Percentiles rank a stretch among this genome's conserved stretches.
Conservation (phyloP, 2,113 vertebrate species). For the Xiphias gladius region DNA sequence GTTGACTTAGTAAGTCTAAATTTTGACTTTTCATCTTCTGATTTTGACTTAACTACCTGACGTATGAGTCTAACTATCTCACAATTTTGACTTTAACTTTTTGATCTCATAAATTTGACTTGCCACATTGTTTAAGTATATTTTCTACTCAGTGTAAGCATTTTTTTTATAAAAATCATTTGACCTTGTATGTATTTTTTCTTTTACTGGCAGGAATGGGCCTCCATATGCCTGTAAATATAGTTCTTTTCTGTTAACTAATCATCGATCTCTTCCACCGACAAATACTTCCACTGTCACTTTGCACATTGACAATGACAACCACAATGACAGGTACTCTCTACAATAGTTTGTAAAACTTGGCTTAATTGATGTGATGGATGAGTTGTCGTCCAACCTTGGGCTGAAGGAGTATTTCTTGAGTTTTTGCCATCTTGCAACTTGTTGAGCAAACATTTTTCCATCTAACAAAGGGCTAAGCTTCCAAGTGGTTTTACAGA, state of each 20-base stretch:
- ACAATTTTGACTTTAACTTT: neutral
- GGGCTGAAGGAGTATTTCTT: neutral
- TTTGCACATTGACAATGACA: neutral
- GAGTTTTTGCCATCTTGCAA: neutral
- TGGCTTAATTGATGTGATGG: neutral
- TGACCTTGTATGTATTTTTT: neutral
- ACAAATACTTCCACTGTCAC: neutral
- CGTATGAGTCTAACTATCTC: no score
- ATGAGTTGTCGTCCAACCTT: neutral
- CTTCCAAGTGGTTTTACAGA: neutral
- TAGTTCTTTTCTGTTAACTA: neutral
- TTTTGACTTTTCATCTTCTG: no score
- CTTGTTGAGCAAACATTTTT: neutral
- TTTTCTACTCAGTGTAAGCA: no score
- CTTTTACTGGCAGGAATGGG: neutral
- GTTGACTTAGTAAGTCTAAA: neutral
- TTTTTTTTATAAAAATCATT: no score
- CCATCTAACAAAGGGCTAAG: neutral
- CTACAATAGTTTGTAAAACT: slow-evolving; percentile 1
- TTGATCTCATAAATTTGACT: no score
- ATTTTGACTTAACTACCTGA: no score
- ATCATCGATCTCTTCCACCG: neutral
- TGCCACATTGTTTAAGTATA: no score
- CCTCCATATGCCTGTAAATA: neutral
- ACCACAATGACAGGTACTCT: neutral